These are phyloP conservation scores for Pterois miles DNA, from an alignment of 2,797 vertebrate genomes.

Conservation along the genomic window DNA sequence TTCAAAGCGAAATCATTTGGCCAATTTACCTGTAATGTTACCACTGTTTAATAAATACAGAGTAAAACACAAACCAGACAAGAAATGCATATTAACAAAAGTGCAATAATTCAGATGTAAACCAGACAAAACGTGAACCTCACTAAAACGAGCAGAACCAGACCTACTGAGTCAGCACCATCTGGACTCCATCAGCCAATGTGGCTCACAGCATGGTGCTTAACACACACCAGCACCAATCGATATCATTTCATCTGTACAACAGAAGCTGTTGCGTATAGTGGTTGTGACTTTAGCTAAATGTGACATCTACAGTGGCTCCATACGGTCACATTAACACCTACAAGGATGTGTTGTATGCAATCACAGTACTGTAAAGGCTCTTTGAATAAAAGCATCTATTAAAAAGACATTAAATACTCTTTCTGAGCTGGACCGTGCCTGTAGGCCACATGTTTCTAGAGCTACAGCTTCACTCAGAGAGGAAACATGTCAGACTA, in stretches of 20 bases:
- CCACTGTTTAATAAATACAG: conserved; percentile 11
- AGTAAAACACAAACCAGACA: conserved; percentile 2
- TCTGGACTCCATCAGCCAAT: neutral
- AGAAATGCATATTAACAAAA: conserved; percentile 56
- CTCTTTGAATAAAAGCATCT: conserved; percentile 10
- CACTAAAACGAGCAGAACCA: neutral
- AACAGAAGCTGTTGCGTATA: neutral
- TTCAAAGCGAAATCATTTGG: neutral
- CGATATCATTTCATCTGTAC: neutral
- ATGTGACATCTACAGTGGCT: neutral
- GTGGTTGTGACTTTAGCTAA: neutral
- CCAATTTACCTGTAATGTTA: conserved; percentile 8
- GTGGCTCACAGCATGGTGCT: neutral
- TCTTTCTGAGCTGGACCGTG: neutral
- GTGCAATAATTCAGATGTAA: conserved; percentile 60
- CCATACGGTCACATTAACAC: neutral
- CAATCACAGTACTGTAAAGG: conserved; percentile 4
- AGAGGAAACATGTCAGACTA: neutral
- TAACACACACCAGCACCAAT: neutral
- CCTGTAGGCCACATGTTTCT: neutral
- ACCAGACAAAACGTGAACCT: conserved; percentile 1
- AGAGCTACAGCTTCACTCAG: conserved; percentile 1
- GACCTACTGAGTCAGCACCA: neutral
- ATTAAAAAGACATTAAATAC: neutral
- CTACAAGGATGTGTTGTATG: neutral